phyloP scores from a whole-genome alignment of 2,113 vertebrate genomes.

The Syngnathus floridae region DNA sequence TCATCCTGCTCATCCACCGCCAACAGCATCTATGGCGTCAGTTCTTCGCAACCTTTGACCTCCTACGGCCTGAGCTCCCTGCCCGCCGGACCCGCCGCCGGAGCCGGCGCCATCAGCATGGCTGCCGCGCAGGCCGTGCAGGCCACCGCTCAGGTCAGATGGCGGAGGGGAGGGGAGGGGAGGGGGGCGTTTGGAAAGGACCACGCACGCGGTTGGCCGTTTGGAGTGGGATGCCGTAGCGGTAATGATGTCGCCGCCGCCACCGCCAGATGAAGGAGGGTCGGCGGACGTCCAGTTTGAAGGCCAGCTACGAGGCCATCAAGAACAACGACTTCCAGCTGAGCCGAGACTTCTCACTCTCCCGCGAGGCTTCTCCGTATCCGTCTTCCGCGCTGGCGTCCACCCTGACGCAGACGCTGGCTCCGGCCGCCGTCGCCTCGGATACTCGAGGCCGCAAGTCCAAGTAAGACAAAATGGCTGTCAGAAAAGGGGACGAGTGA shows the following conservation, averaged over 20 bases:
- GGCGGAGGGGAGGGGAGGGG: too few relatives aligned
- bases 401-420: constrained; percentile 88
- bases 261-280: constrained; percentile 97
- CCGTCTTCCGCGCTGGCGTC: constrained; percentile 89
- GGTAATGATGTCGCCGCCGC: not conserved
- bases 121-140: constrained; percentile 98
- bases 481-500: too few relatives aligned
- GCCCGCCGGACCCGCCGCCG: constrained; percentile 78
- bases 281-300: constrained; percentile 90
- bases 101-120: constrained; percentile 97
- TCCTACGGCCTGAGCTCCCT: constrained; percentile 91
- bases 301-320: constrained; percentile 97
- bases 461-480: constrained; percentile 74
- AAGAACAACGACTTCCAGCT: constrained; percentile 98
- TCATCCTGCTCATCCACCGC: constrained; percentile 70
- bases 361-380: constrained; percentile 80
- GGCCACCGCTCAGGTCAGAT: constrained; percentile 88
- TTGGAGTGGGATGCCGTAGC: not conserved
- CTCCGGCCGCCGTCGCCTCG: constrained; percentile 71
- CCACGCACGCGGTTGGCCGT: too few relatives aligned
- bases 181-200: not conserved
- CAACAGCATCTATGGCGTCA: constrained; percentile 87
- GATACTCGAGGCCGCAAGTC: constrained; percentile 94
- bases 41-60: constrained; percentile 86
- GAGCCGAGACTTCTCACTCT: constrained; percentile 83